Evolutionary conservation across 2,797 vertebrate genomes (phyloP).

Genomic region (Carapus acus): DNA sequence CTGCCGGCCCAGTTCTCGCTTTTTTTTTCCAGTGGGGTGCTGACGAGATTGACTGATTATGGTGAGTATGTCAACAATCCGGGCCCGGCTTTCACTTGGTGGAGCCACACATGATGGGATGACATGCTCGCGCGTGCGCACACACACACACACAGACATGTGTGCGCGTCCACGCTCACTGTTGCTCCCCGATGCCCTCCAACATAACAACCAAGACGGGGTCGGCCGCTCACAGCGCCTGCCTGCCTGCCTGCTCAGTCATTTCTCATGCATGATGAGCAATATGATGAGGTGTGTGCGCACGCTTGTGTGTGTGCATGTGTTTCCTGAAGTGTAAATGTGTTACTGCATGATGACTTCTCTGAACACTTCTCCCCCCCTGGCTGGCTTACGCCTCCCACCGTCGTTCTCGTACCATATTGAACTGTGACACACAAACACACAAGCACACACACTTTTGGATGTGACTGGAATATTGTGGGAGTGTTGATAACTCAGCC

Average conservation of each 20-base stretch:
- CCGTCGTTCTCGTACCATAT: constrained; percentile 21
- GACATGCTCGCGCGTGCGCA: too few relatives aligned
- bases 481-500: constrained; percentile 10
- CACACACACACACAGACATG: too few relatives aligned
- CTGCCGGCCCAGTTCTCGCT: too few relatives aligned
- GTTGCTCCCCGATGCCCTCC: not conserved
- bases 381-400: not conserved
- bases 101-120: not conserved
- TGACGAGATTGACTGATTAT: not conserved
- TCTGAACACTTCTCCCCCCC: constrained; percentile 3
- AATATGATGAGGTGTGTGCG: constrained; percentile 17
- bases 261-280: constrained; percentile 32
- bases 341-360: constrained; percentile 3
- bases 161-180: too few relatives aligned
- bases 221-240: too few relatives aligned
- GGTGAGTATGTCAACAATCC: not conserved
- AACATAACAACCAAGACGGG: not conserved
- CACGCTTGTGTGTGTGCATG: too few relatives aligned
- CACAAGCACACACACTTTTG: constrained; percentile 7
- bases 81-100: not conserved
- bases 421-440: constrained; percentile 32
- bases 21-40: not conserved
- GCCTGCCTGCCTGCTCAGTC: constrained; percentile 26
- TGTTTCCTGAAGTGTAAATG: not conserved
- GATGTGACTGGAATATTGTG: not conserved